Percentiles rank a stretch among this genome's conserved stretches.
These are phyloP conservation scores for Oscheius sp. DNA, from an alignment of 2,888 invertebrate species.

Conservation along the genomic window DNA sequence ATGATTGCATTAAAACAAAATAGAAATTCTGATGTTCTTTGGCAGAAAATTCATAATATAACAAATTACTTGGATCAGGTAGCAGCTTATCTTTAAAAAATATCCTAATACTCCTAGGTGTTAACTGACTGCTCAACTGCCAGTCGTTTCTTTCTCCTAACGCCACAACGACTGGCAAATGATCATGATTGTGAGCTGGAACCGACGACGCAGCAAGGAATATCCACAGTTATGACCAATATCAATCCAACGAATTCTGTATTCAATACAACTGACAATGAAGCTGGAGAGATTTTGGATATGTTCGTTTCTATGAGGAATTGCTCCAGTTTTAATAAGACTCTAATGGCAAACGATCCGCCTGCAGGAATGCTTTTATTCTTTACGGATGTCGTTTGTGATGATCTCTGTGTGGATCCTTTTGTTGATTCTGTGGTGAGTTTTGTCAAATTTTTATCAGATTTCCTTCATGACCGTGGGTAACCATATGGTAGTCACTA, in stretches of 20 bases:
- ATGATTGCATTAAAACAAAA: conserved; percentile 10
- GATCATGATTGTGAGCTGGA: too few species aligned
- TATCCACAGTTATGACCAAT: not conserved
- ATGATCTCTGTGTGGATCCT: conserved; percentile 12
- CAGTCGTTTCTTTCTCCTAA: not conserved
- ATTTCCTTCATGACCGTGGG: too few species aligned
- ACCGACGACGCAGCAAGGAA: not conserved
- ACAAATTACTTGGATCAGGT: not conserved
- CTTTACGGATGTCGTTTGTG: conserved; percentile 21
- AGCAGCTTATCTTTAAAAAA: not conserved
- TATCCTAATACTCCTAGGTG: not conserved
- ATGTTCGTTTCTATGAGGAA: conserved; percentile 11
- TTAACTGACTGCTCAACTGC: not conserved
- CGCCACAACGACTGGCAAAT: not conserved
- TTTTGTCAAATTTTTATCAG: too few species aligned
- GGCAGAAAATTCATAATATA: not conserved
- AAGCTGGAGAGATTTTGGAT: not conserved
- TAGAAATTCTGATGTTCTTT: not conserved
- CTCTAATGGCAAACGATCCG: not conserved
- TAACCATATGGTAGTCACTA: not conserved
- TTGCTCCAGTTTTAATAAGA: conserved; percentile 3
- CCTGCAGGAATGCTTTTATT: not conserved
- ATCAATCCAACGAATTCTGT: not conserved
- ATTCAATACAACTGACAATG: not conserved
- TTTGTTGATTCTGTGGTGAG: too few species aligned